Evolutionary conservation across 1,140 invertebrate species (phyloP).

Genomic region (Aradophagus sp.): DNA sequence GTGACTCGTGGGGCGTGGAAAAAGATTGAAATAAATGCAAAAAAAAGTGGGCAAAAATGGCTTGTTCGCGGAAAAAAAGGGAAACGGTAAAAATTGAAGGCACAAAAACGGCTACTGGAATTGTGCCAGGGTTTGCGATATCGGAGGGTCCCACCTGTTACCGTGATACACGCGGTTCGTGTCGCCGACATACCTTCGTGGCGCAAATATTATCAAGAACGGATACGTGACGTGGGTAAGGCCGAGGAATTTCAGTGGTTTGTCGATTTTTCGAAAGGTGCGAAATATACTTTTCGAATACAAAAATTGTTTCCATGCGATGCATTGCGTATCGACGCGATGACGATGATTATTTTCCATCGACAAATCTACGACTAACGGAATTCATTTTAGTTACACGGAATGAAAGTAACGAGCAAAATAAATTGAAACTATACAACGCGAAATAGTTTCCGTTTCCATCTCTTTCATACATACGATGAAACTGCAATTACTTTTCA

Average conservation of each 20-base stretch:
- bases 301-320: conserved; percentile 15
- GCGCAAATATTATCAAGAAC: conserved; percentile 36
- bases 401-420: no score
- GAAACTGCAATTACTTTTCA: no score
- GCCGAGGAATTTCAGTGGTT: conserved; percentile 17
- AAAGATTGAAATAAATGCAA: conserved; percentile 26
- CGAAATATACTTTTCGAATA: conserved; percentile 24
- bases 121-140: conserved; percentile 43
- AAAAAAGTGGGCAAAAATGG: not conserved
- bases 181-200: conserved; percentile 26
- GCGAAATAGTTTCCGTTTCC: no score
- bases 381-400: no score
- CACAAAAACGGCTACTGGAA: conserved; percentile 46
- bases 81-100: conserved; percentile 28
- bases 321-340: no score
- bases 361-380: no score
- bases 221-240: conserved; percentile 40
- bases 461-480: no score
- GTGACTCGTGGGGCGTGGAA: conserved; percentile 23
- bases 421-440: no score
- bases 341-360: no score
- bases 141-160: conserved; percentile 53
- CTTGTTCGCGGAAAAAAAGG: conserved; percentile 4
- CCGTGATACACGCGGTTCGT: conserved; percentile 39
- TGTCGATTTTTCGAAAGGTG: conserved; percentile 18